Percentiles rank a stretch among this genome's conserved stretches.
phyloP scores from a whole-genome alignment of 2,888 invertebrate species.

The Nipponacmea schrenckii region DNA sequence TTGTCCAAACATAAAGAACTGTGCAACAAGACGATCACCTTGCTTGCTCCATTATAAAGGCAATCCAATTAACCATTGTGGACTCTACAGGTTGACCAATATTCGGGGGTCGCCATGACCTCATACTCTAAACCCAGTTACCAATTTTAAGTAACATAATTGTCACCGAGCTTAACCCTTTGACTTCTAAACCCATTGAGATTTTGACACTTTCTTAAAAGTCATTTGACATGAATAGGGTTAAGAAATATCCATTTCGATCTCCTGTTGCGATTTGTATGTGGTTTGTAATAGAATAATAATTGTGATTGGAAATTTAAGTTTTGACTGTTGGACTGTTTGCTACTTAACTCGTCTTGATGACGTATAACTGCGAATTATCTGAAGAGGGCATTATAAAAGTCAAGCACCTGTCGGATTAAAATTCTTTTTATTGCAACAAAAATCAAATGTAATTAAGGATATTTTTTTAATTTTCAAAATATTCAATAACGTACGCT shows the following conservation, averaged over 20 bases:
- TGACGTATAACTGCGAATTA: too few relatives aligned
- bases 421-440: too few relatives aligned
- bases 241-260: not conserved
- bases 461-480: too few relatives aligned
- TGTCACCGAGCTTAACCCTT: not conserved
- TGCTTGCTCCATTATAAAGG: not conserved
- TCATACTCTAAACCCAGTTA: not conserved
- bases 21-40: not conserved
- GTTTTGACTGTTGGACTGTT: not conserved
- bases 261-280: conserved; percentile 2
- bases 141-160: not conserved
- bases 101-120: not conserved
- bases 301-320: not conserved
- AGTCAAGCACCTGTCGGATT: too few relatives aligned
- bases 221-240: not conserved
- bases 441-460: too few relatives aligned
- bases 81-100: not conserved
- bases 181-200: not conserved
- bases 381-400: too few relatives aligned
- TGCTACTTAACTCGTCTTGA: too few relatives aligned
- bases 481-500: too few relatives aligned
- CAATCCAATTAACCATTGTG: conserved; percentile 2
- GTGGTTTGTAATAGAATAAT: not conserved
- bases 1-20: not conserved
- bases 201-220: not conserved